Evolutionary conservation across 1,140 invertebrate species (phyloP), one percentile per base, ranked within the genome.

Genomic region (Grapholita molesta): DNA sequence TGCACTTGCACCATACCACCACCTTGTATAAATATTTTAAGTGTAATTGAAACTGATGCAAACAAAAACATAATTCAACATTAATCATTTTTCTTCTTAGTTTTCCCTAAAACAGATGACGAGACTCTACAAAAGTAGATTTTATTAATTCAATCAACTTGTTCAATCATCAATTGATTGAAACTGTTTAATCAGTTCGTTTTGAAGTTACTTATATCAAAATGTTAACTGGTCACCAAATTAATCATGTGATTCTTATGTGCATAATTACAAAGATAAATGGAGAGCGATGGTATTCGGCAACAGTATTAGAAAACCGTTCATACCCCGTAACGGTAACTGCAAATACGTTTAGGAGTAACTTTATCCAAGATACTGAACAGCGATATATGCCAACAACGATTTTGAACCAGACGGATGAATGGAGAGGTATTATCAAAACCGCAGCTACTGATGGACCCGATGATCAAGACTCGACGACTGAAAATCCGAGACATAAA

Each of bases 251-350:
- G 72, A 24, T 32, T 74, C 8, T 70, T 68, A 9, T 23, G 32
- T 23, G 0, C 25, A 28, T 61, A 61, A 64, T 70, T 5, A 8
- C 42, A 21, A 11, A 66, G 0, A 53, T 67, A 33, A 52, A 72
- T 8, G 64, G 72, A 28, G 69, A 80, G 28, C 48, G 52, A 3
- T 80, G 76, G 79, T 75, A 78, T 33, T 61, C 71, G 1, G 72
- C 74, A 32, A 68, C 72, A 8, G 42, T 76, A 25, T 15, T 65
- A 8, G 68, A 74, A 12, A 71, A 61, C 25, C 55, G 55, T 11
- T 30, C 55, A 15, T 12, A 32, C 2, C 15, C 55, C 2, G 12
- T 6, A 11, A 23, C 53, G 0, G 55, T 30, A 15, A 35, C 6
- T 53, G n/a, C n/a, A 61, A 67, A 12, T 9, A 53, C 9, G 65